Conservation (phyloP, 2,888 invertebrate genomes). For the Synanthedon tipuliformis region DNA sequence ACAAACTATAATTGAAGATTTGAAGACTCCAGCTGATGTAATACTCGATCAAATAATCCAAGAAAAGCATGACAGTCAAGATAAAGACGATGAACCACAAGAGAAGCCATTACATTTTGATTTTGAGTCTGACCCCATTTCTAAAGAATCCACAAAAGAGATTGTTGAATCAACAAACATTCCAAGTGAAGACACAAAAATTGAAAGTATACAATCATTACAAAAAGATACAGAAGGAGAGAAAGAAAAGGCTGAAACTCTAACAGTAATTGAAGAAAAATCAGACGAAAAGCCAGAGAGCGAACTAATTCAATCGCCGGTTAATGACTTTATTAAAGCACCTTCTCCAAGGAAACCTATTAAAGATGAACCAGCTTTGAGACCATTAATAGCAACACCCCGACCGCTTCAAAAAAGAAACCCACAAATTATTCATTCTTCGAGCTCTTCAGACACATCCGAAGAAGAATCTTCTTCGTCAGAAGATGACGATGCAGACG, state of each 20-base stretch:
- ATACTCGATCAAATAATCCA: too few species aligned
- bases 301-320: background rate
- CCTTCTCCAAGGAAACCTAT: slow-evolving; percentile 33
- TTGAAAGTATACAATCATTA: slow-evolving; percentile 12
- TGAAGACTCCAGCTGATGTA: too few species aligned
- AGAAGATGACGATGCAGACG: slow-evolving; percentile 39
- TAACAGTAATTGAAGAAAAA: slow-evolving; percentile 14
- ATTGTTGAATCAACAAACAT: slow-evolving; percentile 33
- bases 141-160: slow-evolving; percentile 2
- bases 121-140: background rate
- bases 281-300: slow-evolving; percentile 11
- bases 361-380: slow-evolving; percentile 67
- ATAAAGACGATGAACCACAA: too few species aligned
- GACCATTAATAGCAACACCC: slow-evolving; percentile 72
- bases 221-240: slow-evolving; percentile 19
- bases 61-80: too few species aligned
- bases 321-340: slow-evolving; percentile 10
- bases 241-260: slow-evolving; percentile 32
- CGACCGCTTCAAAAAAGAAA: slow-evolving; percentile 70
- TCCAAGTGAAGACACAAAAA: slow-evolving; percentile 27
- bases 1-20: too few species aligned
- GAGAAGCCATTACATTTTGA: too few species aligned
- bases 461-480: slow-evolving; percentile 49
- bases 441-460: slow-evolving; percentile 56
- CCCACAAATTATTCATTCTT: slow-evolving; percentile 50